These are phyloP conservation scores for Ptilonorhynchus violaceus DNA, from an alignment of 2,113 vertebrate species.

Conservation along the genomic window DNA sequence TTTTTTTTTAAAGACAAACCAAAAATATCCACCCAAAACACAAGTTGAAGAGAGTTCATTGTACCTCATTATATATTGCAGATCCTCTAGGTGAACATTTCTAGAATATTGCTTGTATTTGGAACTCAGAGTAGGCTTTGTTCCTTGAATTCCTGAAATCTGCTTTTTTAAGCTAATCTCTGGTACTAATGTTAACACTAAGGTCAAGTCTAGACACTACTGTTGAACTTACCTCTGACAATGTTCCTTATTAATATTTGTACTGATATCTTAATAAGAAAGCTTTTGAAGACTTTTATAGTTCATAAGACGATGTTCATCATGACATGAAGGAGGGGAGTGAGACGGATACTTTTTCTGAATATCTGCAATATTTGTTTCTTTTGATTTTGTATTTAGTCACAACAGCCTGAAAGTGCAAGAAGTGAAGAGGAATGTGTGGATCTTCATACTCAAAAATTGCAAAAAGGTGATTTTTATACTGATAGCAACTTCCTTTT, in stretches of 20 bases:
- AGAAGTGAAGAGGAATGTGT: background rate
- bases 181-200: background rate
- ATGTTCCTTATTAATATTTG: background rate
- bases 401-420: background rate
- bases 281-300: background rate
- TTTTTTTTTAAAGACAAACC: background rate
- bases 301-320: background rate
- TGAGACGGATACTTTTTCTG: background rate
- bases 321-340: background rate
- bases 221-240: background rate
- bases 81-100: background rate
- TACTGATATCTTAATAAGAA: background rate
- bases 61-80: background rate
- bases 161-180: background rate
- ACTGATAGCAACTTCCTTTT: background rate
- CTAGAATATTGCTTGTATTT: background rate
- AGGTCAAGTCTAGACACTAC: background rate
- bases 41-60: background rate
- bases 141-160: background rate
- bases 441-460: background rate
- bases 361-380: background rate
- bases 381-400: background rate
- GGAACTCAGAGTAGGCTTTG: background rate
- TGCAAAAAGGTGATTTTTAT: constrained; percentile 45
- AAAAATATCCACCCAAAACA: background rate